Conservation (phyloP, 2,113 vertebrate species). For the Ginglymostoma cirratum region DNA sequence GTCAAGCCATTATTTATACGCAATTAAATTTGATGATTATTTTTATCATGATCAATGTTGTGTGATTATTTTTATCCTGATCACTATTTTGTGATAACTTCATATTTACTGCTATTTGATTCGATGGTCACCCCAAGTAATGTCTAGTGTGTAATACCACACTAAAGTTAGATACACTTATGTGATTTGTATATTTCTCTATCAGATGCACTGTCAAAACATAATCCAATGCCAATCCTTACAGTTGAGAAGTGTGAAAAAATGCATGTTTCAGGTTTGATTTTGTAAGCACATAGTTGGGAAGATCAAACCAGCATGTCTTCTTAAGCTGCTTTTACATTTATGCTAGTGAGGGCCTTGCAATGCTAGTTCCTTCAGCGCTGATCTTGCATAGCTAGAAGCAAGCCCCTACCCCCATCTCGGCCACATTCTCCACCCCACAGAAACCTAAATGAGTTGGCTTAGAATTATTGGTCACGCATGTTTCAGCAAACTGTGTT, state of each 20-base stretch:
- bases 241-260: neutral
- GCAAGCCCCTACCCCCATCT: neutral
- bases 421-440: neutral
- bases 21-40: neutral
- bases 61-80: neutral
- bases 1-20: neutral
- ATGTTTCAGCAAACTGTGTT: neutral
- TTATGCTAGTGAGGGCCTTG: neutral
- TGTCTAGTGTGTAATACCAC: neutral
- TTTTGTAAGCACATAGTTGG: neutral
- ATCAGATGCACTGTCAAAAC: neutral
- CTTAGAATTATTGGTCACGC: neutral
- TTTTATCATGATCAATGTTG: neutral
- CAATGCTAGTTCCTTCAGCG: neutral
- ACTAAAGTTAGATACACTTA: neutral
- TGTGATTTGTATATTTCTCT: neutral
- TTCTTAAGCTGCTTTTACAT: neutral
- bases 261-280: neutral
- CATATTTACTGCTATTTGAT: neutral
- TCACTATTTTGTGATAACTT: neutral
- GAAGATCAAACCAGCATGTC: neutral
- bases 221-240: neutral
- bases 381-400: neutral
- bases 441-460: neutral
- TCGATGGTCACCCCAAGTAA: neutral